Evolutionary conservation across 2,113 vertebrate species (phyloP), one percentile per base, ranked within the genome.

Genomic region (Bungarus multicinctus): DNA sequence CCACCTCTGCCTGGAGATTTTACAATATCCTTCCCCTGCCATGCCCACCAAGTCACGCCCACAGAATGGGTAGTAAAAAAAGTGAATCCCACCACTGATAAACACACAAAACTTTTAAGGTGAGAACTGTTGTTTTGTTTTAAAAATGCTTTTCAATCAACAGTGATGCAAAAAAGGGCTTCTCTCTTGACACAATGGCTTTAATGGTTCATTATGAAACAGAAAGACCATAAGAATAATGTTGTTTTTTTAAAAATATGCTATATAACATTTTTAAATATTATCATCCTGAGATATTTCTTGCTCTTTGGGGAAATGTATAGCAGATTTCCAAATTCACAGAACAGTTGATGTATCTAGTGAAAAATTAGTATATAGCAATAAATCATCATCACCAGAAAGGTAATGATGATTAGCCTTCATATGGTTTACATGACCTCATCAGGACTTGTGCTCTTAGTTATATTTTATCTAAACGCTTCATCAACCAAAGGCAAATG

Each of bases 141-240:
- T 34, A 1, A 50, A 96, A 97, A 92, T 91, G 81, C 85, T 34
- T 92, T 94, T 96, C 93, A 95, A 94, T 91, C 87, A 58, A 94
- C 25, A 87, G 12, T 94, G 96, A 97, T 10, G 58, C 88, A 97
- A 97, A 97, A 94, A 94, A 97, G 97, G 97, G 95, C 58, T 93
- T 91, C 92, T 92, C 7, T 96, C 96, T 97, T 97, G 98, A 97
- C 86, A 93, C 91, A 96, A 94, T 45, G 90, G 90, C 95, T 95
- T 92, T 94, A 92, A 92, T 53, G 91, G 58, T 2, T 85, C 22
- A 58, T 94, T 95, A 92, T 74, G 74, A 93, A 92, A 92, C 58
- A 20, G 47, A 87, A 92, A 92, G 16, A 39, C 91, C 86, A 95
- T 95, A 94, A 96, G 97, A 96, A 92, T 91, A 94, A 57, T 94